Conservation (phyloP, 2,797 vertebrate genomes). For the Clarias pachynema region DNA sequence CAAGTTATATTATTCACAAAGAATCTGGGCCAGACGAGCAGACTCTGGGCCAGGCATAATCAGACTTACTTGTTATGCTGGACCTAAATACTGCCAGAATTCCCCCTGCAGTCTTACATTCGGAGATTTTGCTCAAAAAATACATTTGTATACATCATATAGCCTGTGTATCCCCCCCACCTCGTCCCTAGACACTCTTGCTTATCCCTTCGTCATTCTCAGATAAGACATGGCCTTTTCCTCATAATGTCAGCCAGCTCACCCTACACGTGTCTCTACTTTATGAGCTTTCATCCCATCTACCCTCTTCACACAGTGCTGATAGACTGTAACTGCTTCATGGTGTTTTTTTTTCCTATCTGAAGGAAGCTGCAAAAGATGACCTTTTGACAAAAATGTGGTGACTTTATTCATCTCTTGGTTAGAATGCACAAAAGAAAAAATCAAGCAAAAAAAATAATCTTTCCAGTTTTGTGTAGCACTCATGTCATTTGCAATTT, state of each 20-base stretch:
- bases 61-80: slow-evolving; percentile 1
- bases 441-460: not conserved
- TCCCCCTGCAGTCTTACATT: not conserved
- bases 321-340: slow-evolving; percentile 9
- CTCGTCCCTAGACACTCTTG: not conserved
- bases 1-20: slow-evolving; percentile 32
- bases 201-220: slow-evolving; percentile 8
- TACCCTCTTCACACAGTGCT: not conserved
- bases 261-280: slow-evolving; percentile 12
- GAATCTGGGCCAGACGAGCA: slow-evolving; percentile 15
- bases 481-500: not conserved
- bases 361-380: slow-evolving; percentile 39
- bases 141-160: not conserved
- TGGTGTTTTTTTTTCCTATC: slow-evolving; percentile 6
- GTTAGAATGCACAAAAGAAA: not conserved
- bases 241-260: slow-evolving; percentile 44
- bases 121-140: not conserved
- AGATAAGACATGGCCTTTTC: slow-evolving; percentile 46
- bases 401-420: not conserved
- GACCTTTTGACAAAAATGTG: slow-evolving; percentile 28
- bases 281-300: slow-evolving; percentile 33
- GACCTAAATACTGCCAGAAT: not conserved
- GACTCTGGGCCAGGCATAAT: slow-evolving; percentile 1
- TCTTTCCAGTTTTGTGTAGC: not conserved
- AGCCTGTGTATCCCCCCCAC: not conserved